Evolutionary conservation across 2,888 invertebrate species (phyloP).

Genomic region (Gibbula magus): DNA sequence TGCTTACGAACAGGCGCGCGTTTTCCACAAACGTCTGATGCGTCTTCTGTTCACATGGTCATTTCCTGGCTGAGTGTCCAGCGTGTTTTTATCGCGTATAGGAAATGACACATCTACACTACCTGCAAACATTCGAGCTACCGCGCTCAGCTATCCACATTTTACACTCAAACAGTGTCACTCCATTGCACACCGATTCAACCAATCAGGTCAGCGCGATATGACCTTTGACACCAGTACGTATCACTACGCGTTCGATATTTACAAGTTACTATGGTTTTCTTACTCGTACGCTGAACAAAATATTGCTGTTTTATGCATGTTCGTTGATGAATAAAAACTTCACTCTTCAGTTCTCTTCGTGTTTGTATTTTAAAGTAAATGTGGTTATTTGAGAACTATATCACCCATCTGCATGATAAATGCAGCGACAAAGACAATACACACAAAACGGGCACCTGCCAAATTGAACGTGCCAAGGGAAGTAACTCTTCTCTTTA

Average conservation of each 20-base stretch:
- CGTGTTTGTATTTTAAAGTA: no score
- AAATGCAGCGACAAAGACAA: background rate
- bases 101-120: conserved; percentile 3
- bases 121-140: conserved; percentile 2
- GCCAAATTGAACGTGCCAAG: background rate
- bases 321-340: no score
- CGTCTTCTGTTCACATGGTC: background rate
- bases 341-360: no score
- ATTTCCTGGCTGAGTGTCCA: background rate
- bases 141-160: background rate
- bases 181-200: background rate
- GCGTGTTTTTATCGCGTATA: background rate
- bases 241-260: background rate
- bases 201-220: background rate
- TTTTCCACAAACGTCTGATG: background rate
- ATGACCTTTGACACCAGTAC: background rate
- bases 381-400: background rate
- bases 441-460: background rate
- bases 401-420: background rate
- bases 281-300: background rate
- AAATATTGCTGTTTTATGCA: no score
- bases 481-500: background rate
- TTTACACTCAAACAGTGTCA: background rate
- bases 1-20: background rate
- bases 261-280: conserved; percentile 11